Evolutionary conservation across 2,888 invertebrate species (phyloP).

Genomic region (Leptinotarsa peninsularis): DNA sequence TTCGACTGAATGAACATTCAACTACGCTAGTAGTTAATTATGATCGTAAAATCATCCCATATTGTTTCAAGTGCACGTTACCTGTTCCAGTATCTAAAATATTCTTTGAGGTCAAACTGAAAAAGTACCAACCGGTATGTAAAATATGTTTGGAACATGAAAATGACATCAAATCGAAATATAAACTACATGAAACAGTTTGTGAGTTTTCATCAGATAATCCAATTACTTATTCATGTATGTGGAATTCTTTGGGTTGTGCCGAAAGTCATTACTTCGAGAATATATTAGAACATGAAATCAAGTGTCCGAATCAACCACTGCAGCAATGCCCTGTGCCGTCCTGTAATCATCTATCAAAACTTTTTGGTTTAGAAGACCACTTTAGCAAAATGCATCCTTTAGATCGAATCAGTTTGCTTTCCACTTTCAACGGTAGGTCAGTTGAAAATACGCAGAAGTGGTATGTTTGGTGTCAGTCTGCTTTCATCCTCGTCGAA

Average conservation of each 20-base stretch:
- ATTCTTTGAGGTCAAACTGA: neutral
- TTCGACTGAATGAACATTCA: neutral
- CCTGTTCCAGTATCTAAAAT: no score
- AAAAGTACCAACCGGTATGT: neutral
- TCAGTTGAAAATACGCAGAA: neutral
- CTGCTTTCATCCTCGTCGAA: neutral
- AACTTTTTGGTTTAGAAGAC: neutral
- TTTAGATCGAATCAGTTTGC: neutral
- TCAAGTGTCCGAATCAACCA: no score
- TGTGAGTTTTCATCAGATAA: no score
- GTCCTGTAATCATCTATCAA: neutral
- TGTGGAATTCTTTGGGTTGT: no score
- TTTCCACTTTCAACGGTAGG: neutral
- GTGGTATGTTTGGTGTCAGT: neutral
- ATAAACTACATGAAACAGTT: no score
- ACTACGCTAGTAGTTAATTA: neutral
- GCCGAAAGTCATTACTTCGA: no score
- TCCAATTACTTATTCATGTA: no score
- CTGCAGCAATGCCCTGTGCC: no score
- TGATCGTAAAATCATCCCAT: neutral
- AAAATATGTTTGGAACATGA: no score
- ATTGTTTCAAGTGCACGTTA: no score
- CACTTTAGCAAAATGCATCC: neutral
- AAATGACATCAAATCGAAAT: no score
- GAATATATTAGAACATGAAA: no score